Evolutionary conservation across 2,888 invertebrate species (phyloP), one percentile per base, ranked within the genome.

Genomic region (Acronicta aceris): DNA sequence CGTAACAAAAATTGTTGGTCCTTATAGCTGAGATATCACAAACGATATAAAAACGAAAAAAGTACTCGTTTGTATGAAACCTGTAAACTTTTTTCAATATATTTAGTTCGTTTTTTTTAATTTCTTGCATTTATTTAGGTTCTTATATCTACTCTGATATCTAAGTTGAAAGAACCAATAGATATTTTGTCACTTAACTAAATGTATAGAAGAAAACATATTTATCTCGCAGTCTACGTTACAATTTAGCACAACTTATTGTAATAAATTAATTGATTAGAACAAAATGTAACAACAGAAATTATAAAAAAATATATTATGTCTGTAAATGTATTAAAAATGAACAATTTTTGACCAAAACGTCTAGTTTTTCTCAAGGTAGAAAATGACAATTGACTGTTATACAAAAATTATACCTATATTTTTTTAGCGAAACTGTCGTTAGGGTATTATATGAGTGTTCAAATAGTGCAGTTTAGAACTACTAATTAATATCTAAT

Each of bases 401-500:
- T 90, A 88, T 92, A 91, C 84, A 88, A 88, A 88, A 84, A 83
- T 81, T 75, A 83, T 78, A 88, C 89, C 87, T 93, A 92, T 93
- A 93, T 93, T 93, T 94, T 93, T 94, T 94, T 93, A 93, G 92
- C 91, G 90, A 90, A 91, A 85, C 91, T 90, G 88, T 90, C 86
- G 75, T 90, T 92, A 93, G 91, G 89, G 83, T 91, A 33, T 0
- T 30, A 89, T 80, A 86, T 84, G 81, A 70, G 92, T 91, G 92
- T 93, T 93, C 92, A 93, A 88, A 83, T 89, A 87, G 84, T 88
- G 86, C 89, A 87, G 87, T 89, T 84, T 88, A 88, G 84, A 85
- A 83, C 84, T 83, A 87, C 81, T 87, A 85, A 83, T 38, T 80
- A 81, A 76, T 80, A 33, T 12, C 33, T 33, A 82, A 84, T 81